Conservation (phyloP, 2,888 invertebrate genomes). For the Tuberolachnus salignus region DNA sequence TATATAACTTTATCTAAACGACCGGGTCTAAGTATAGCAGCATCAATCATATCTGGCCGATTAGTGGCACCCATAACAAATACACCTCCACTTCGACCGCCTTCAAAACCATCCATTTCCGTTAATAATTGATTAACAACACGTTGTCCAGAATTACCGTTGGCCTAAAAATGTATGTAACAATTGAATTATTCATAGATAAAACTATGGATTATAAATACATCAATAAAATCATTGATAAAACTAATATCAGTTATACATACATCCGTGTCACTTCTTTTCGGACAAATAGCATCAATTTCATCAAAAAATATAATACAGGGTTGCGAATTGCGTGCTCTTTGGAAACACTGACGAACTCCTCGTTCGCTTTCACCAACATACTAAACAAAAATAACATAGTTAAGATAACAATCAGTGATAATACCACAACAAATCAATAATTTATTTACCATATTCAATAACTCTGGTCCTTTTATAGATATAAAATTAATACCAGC, state of each 20-base stretch:
- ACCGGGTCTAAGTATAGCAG: slow-evolving; percentile 88
- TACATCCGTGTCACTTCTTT: slow-evolving; percentile 77
- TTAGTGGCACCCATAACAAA: slow-evolving; percentile 96
- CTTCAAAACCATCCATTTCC: slow-evolving; percentile 97
- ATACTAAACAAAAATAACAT: slow-evolving; percentile 68
- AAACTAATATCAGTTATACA: slow-evolving; percentile 57
- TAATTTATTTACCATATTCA: slow-evolving; percentile 82
- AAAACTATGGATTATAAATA: background rate
- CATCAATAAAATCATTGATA: too few species aligned
- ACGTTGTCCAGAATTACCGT: slow-evolving; percentile 63
- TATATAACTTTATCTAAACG: slow-evolving; percentile 88
- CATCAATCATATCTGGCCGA: slow-evolving; percentile 94
- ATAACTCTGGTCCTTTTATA: slow-evolving; percentile 95
- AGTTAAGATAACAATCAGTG: background rate
- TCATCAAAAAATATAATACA: slow-evolving; percentile 99
- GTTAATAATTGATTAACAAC: slow-evolving; percentile 97
- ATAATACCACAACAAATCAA: background rate
- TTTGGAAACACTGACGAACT: slow-evolving; percentile 92
- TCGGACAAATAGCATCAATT: slow-evolving; percentile 93
- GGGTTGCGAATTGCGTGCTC: slow-evolving; percentile 93
- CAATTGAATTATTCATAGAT: slow-evolving; percentile 1
- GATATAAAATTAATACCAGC: slow-evolving; percentile 98
- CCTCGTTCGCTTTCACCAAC: slow-evolving; percentile 98
- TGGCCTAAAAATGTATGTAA: slow-evolving; percentile 12
- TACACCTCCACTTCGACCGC: slow-evolving; percentile 85